phyloP scores from a whole-genome alignment of 2,113 vertebrate genomes.

The Sylvietta virens region DNA sequence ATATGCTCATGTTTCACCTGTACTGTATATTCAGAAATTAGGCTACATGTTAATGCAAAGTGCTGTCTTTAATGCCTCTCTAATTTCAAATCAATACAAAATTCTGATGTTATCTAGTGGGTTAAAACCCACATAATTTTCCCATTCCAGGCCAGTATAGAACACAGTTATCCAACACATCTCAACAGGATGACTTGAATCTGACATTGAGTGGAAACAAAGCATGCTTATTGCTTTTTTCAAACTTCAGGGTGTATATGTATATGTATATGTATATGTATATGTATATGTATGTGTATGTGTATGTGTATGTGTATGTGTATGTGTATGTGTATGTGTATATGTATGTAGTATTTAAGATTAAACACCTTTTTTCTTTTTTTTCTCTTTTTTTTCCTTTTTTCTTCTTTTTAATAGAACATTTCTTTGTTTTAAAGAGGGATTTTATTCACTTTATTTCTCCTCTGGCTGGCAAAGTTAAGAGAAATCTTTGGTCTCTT shows the following conservation, averaged over 20 bases:
- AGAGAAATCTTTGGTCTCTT: not conserved
- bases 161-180: not conserved
- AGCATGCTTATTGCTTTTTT: not conserved
- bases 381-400: not conserved
- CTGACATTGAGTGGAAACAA: not conserved
- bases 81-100: not conserved
- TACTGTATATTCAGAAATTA: not conserved
- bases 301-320: no score
- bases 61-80: not conserved
- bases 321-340: no score
- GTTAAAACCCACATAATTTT: not conserved
- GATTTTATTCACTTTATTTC: not conserved
- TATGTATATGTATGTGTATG: no score
- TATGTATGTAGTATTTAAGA: not conserved
- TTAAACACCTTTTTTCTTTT: not conserved
- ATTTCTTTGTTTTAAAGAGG: not conserved
- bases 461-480: not conserved
- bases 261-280: no score
- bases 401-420: not conserved
- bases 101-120: not conserved
- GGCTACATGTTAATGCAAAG: not conserved
- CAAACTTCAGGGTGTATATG: not conserved
- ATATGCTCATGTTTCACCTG: not conserved
- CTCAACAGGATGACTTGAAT: not conserved
- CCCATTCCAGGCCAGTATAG: not conserved